A percentile compares a stretch with the other conserved stretches of the same genome.
phyloP scores from a whole-genome alignment of 2,113 vertebrate species.

The Athene cunicularia region DNA sequence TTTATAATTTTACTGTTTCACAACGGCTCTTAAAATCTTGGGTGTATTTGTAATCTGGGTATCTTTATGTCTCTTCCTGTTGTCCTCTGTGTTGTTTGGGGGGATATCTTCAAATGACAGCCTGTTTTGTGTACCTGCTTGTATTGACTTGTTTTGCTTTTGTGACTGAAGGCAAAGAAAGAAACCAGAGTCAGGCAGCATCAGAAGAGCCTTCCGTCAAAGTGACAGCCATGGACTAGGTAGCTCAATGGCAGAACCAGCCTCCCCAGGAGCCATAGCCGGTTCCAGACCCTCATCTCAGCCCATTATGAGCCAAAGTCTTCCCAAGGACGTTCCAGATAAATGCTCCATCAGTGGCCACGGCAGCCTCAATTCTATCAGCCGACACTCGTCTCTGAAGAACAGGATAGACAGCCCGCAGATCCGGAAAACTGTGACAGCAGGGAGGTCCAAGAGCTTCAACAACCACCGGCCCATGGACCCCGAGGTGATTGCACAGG shows the following conservation, averaged over 20 bases:
- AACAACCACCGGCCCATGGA: slow-evolving; percentile 96
- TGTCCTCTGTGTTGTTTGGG: slow-evolving; percentile 58
- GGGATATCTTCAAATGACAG: slow-evolving; percentile 17
- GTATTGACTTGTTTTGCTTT: slow-evolving; percentile 74
- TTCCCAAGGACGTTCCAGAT: slow-evolving; percentile 89
- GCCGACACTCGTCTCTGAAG: slow-evolving; percentile 95
- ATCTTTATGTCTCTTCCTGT: not conserved
- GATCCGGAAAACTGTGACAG: slow-evolving; percentile 86
- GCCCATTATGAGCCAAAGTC: slow-evolving; percentile 83
- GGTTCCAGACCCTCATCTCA: slow-evolving; percentile 87
- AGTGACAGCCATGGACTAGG: slow-evolving; percentile 83
- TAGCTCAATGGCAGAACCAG: slow-evolving; percentile 76
- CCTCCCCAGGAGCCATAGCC: slow-evolving; percentile 78
- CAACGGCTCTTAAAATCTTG: not conserved
- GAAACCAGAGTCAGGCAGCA: slow-evolving; percentile 88
- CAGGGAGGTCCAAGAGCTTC: slow-evolving; percentile 97
- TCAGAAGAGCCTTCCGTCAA: slow-evolving; percentile 89
- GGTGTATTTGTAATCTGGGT: not conserved
- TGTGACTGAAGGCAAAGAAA: slow-evolving; percentile 90
- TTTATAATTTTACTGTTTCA: not conserved
- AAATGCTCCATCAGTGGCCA: slow-evolving; percentile 92
- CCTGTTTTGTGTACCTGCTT: slow-evolving; percentile 21
- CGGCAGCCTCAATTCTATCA: slow-evolving; percentile 93
- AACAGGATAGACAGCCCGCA: slow-evolving; percentile 94
- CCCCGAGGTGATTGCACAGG: slow-evolving; percentile 92